Conservation (phyloP, 2,113 vertebrate genomes). For the Pterocles gutturalis region DNA sequence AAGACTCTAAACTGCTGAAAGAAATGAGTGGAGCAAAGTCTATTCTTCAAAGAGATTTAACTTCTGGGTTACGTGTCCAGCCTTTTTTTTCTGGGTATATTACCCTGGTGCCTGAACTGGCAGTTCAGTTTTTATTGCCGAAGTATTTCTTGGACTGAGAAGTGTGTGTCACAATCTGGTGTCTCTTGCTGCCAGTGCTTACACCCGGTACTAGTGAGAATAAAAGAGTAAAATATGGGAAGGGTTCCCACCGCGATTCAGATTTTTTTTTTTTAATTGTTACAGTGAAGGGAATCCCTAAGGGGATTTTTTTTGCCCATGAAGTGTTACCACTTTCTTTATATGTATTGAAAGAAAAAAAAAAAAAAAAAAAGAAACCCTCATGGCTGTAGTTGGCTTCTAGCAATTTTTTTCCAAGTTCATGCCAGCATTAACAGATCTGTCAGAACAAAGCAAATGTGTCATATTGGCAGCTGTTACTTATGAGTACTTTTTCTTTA, state of each 20-base stretch:
- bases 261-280: slow-evolving; percentile 51
- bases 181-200: slow-evolving; percentile 56
- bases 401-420: slow-evolving; percentile 65
- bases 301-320: neutral
- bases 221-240: slow-evolving; percentile 20
- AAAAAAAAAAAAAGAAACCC: neutral
- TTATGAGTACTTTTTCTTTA: slow-evolving; percentile 75
- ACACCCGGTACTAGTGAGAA: slow-evolving; percentile 40
- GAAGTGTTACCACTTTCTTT: slow-evolving; percentile 23
- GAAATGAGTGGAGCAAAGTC: neutral
- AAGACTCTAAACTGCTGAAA: neutral
- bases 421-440: slow-evolving; percentile 71
- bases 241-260: slow-evolving; percentile 36
- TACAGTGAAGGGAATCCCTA: slow-evolving; percentile 58
- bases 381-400: slow-evolving; percentile 34
- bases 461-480: slow-evolving; percentile 81
- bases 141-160: slow-evolving; percentile 70
- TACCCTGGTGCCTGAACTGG: slow-evolving; percentile 10
- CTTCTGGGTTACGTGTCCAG: slow-evolving; percentile 22
- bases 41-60: slow-evolving; percentile 11
- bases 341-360: neutral
- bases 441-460: slow-evolving; percentile 71
- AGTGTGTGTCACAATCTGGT: slow-evolving; percentile 65
- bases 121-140: slow-evolving; percentile 8
- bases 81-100: slow-evolving; percentile 2